These are phyloP conservation scores for Sarcoramphus papa DNA, from an alignment of 2,797 vertebrate genomes.

Conservation along the genomic window DNA sequence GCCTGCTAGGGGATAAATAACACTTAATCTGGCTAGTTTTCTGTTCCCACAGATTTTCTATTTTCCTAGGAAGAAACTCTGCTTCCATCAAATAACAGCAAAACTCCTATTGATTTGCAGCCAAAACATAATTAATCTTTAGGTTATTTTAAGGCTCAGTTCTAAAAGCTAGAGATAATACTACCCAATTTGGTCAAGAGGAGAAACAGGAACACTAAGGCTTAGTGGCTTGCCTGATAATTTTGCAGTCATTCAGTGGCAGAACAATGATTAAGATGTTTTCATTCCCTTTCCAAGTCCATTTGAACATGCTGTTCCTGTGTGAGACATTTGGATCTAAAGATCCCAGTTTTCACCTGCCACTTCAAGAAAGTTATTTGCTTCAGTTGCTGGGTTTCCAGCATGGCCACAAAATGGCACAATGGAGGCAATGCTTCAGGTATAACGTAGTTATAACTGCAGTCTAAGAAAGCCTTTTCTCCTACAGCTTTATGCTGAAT, in stretches of 20 bases:
- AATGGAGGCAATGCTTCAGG: background rate
- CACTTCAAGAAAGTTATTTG: background rate
- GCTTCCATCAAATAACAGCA: background rate
- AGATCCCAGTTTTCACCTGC: background rate
- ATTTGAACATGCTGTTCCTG: background rate
- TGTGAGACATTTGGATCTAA: background rate
- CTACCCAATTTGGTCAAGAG: background rate
- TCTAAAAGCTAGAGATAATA: background rate
- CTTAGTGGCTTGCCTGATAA: background rate
- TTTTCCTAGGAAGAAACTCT: background rate
- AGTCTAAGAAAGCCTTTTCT: background rate
- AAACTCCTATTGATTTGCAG: background rate
- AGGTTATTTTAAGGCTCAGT: background rate
- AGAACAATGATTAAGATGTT: background rate
- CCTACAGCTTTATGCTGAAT: background rate
- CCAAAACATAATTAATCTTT: background rate
- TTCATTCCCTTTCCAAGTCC: background rate
- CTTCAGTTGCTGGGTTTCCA: background rate
- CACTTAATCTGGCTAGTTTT: background rate
- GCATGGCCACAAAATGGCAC: background rate
- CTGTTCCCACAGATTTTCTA: background rate
- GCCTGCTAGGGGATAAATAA: background rate
- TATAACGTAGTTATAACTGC: background rate
- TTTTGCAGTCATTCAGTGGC: background rate
- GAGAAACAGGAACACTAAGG: background rate